These are phyloP conservation scores for Myoxocephalus aenaeus DNA, from an alignment of 2,797 vertebrate genomes.

Conservation along the genomic window DNA sequence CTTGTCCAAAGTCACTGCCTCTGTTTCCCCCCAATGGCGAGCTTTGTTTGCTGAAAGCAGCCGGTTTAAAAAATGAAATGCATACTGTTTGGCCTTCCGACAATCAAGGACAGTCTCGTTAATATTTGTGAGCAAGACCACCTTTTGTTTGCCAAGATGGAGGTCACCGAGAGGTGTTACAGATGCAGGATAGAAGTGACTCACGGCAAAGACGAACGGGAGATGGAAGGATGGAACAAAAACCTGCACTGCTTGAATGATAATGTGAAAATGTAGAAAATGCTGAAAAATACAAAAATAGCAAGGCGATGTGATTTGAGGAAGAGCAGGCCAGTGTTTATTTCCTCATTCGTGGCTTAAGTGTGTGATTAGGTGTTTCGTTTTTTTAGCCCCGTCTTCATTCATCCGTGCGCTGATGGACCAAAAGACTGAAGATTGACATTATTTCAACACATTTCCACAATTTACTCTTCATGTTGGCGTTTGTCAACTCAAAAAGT, in stretches of 20 bases:
- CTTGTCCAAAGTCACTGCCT: background rate
- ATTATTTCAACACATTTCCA: too few species aligned
- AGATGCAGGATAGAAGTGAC: constrained; percentile 9
- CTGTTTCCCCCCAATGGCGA: background rate
- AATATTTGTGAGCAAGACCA: constrained; percentile 10
- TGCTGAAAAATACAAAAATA: constrained; percentile 18
- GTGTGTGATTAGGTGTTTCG: constrained; percentile 29
- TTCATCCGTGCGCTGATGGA: constrained; percentile 21
- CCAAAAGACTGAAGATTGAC: constrained; percentile 3
- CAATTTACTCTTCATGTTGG: background rate
- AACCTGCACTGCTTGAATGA: constrained; percentile 2
- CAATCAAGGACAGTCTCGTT: constrained; percentile 1
- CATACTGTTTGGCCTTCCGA: constrained; percentile 17
- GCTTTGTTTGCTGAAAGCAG: constrained; percentile 15
- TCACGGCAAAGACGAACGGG: background rate
- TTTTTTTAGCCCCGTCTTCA: constrained; percentile 2
- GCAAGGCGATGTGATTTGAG: constrained; percentile 27
- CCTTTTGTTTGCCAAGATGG: constrained; percentile 2
- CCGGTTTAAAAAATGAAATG: constrained; percentile 36
- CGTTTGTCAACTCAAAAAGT: background rate
- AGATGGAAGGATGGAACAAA: background rate
- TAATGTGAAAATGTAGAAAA: background rate
- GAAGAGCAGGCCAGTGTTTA: constrained; percentile 23
- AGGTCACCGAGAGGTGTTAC: constrained; percentile 2
- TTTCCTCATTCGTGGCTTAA: constrained; percentile 31